Evolutionary conservation across 2,797 vertebrate genomes (phyloP).

Genomic region (Avahi laniger): DNA sequence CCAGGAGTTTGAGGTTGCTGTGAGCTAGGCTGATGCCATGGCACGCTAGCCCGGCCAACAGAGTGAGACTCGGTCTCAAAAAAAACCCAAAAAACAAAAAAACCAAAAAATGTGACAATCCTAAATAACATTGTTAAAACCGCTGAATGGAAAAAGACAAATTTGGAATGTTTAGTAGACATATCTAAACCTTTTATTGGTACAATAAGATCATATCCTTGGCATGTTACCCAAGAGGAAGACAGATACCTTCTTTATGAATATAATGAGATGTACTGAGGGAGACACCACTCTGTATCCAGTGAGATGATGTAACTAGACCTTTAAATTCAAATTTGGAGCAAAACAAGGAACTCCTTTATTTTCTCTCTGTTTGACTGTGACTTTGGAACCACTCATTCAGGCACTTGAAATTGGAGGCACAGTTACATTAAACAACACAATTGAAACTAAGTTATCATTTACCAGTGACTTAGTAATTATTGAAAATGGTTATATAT

Average conservation of each 20-base stretch:
- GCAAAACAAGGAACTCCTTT: slow-evolving; percentile 50
- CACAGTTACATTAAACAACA: slow-evolving; percentile 28
- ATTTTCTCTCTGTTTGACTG: slow-evolving; percentile 13
- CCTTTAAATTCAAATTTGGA: slow-evolving; percentile 58
- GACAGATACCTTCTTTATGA: slow-evolving; percentile 31
- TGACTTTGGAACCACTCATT: slow-evolving; percentile 48
- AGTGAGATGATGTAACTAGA: neutral
- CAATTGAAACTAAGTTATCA: slow-evolving; percentile 33
- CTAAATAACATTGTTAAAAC: slow-evolving; percentile 31
- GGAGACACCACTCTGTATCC: neutral
- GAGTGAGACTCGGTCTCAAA: too few species aligned
- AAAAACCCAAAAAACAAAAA: too few species aligned
- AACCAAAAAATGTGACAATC: neutral
- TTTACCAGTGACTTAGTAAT: slow-evolving; percentile 30
- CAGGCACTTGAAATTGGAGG: slow-evolving; percentile 52
- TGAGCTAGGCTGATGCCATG: too few species aligned
- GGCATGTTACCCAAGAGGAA: slow-evolving; percentile 1
- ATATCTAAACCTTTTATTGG: neutral
- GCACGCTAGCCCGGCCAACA: too few species aligned
- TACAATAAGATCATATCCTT: neutral
- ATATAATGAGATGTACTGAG: slow-evolving; percentile 30
- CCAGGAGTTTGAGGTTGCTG: too few species aligned
- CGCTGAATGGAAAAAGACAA: slow-evolving; percentile 4
- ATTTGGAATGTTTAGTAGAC: slow-evolving; percentile 19
- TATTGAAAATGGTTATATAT: slow-evolving; percentile 17